Percentiles rank a stretch among this genome's conserved stretches.
phyloP scores from a whole-genome alignment of 2,888 invertebrate genomes.

The Dryobota labecula region DNA sequence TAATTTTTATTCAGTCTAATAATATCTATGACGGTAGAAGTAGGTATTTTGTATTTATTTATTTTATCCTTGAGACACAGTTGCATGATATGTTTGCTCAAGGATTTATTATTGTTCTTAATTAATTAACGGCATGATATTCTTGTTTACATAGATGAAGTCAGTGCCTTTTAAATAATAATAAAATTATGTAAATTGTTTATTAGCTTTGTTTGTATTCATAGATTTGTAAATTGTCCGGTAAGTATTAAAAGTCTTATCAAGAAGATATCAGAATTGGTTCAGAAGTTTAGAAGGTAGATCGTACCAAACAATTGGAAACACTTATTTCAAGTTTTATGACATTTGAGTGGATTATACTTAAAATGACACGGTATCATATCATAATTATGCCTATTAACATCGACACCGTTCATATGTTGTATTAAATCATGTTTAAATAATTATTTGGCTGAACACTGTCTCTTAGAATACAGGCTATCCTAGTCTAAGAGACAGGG shows the following conservation, averaged over 20 bases:
- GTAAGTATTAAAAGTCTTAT: no score
- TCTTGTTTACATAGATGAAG: constrained; percentile 43
- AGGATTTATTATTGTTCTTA: constrained; percentile 53
- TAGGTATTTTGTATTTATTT: constrained; percentile 11
- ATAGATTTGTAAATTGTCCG: neutral
- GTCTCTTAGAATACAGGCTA: no score
- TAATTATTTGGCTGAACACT: no score
- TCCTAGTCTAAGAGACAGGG: no score
- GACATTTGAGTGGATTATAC: neutral
- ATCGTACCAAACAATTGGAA: neutral
- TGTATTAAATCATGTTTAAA: no score
- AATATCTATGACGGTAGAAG: neutral
- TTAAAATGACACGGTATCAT: neutral
- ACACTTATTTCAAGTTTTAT: neutral
- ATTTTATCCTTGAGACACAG: constrained; percentile 56
- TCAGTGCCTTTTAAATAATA: constrained; percentile 21
- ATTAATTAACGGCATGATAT: constrained; percentile 45
- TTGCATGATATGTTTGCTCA: constrained; percentile 23
- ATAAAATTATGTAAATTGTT: constrained; percentile 18
- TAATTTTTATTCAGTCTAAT: constrained; percentile 4
- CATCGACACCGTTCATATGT: no score
- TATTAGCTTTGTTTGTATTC: constrained; percentile 2
- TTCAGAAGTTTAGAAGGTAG: neutral
- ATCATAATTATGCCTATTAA: no score
- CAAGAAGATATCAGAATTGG: neutral